These are phyloP conservation scores for Albula goreensis DNA, from an alignment of 2,113 vertebrate genomes.

Conservation along the genomic window DNA sequence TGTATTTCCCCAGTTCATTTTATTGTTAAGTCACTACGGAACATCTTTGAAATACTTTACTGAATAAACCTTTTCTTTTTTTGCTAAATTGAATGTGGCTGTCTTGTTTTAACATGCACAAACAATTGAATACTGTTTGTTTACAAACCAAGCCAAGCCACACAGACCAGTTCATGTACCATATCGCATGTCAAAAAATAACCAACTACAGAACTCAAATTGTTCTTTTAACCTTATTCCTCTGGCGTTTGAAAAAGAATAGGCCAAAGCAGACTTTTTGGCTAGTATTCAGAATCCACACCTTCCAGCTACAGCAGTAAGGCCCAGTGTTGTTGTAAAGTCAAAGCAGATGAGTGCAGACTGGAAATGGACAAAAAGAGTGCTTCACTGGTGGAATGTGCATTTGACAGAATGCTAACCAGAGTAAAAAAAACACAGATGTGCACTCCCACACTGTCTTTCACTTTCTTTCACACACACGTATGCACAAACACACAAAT, in stretches of 20 bases:
- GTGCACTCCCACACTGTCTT: not conserved
- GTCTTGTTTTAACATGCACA: not conserved
- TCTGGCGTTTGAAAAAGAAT: constrained; percentile 24
- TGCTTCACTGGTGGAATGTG: constrained; percentile 57
- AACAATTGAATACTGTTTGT: not conserved
- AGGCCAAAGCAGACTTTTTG: constrained; percentile 41
- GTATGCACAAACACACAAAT: not conserved
- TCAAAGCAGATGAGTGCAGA: constrained; percentile 16
- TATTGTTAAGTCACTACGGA: not conserved
- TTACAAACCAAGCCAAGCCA: not conserved
- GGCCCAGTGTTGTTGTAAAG: constrained; percentile 47
- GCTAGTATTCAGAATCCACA: constrained; percentile 48
- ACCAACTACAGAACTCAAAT: not conserved
- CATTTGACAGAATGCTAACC: constrained; percentile 60
- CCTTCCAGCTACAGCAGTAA: constrained; percentile 51
- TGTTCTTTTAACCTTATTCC: constrained; percentile 24
- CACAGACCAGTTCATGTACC: not conserved
- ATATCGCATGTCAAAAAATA: not conserved
- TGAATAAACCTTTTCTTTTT: not conserved
- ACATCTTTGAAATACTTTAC: not conserved
- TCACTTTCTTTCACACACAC: not conserved
- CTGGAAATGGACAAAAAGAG: constrained; percentile 56
- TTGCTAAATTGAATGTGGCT: not conserved
- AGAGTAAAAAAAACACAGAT: not conserved
- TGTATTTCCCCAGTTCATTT: not conserved